Evolutionary conservation across 2,113 vertebrate genomes (phyloP).

Genomic region (Cheilinus undulatus): DNA sequence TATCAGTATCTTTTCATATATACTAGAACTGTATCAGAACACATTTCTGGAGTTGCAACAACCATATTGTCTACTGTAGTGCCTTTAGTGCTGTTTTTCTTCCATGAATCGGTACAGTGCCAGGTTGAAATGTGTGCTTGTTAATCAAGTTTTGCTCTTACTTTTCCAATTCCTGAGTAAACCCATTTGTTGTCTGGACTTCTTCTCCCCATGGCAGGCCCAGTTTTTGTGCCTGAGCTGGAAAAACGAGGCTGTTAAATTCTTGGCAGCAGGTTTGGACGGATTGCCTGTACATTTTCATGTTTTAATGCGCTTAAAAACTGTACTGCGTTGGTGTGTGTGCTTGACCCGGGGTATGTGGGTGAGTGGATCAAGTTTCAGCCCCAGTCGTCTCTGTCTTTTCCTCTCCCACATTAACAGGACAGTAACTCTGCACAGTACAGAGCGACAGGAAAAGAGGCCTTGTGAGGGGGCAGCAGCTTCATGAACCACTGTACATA

Average conservation of each 20-base stretch:
- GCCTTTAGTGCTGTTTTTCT: slow-evolving; percentile 35
- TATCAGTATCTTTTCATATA: no score
- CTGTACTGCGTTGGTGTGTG: slow-evolving; percentile 16
- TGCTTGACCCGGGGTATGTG: slow-evolving; percentile 35
- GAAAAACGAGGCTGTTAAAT: slow-evolving; percentile 61
- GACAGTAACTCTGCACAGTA: slow-evolving; percentile 44
- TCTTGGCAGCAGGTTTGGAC: slow-evolving; percentile 45
- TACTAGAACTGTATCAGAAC: no score
- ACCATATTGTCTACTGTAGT: slow-evolving; percentile 25
- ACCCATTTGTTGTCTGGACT: slow-evolving; percentile 34
- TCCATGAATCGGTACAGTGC: slow-evolving; percentile 55
- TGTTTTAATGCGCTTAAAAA: slow-evolving; percentile 23
- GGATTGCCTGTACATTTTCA: slow-evolving; percentile 8
- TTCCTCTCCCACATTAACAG: slow-evolving; percentile 65
- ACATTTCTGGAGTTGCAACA: no score
- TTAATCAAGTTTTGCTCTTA: neutral
- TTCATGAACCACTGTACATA: slow-evolving; percentile 15
- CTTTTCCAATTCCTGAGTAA: slow-evolving; percentile 11
- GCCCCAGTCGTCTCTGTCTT: slow-evolving; percentile 48
- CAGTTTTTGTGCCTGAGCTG: slow-evolving; percentile 45
- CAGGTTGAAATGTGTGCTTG: slow-evolving; percentile 15
- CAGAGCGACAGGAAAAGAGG: slow-evolving; percentile 49
- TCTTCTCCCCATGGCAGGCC: slow-evolving; percentile 28
- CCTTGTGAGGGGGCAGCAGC: slow-evolving; percentile 47
- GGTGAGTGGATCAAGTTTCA: slow-evolving; percentile 71